phyloP scores from a whole-genome alignment of 2,888 invertebrate genomes.

The Alcis repandata region DNA sequence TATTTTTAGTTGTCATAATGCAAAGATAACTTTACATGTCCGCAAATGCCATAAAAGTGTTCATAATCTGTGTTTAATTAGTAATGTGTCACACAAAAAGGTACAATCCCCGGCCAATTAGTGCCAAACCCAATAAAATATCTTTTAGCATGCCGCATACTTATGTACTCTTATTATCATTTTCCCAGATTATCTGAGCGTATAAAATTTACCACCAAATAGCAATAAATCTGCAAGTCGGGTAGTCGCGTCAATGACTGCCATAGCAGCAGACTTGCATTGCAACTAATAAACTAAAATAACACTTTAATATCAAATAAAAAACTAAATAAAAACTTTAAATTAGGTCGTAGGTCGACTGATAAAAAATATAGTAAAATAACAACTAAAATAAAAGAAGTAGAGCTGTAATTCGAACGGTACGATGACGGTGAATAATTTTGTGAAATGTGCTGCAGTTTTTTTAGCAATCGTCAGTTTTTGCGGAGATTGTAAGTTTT shows the following conservation, averaged over 20 bases:
- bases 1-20: background rate
- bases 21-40: background rate
- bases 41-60: slow-evolving; percentile 2
- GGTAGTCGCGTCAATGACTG: slow-evolving; percentile 37
- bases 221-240: slow-evolving; percentile 43
- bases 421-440: slow-evolving; percentile 26
- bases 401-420: background rate
- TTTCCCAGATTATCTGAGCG: slow-evolving; percentile 48
- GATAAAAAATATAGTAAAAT: no score
- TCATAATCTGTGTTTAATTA: background rate
- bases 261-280: slow-evolving; percentile 30
- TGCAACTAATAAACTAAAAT: background rate
- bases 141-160: slow-evolving; percentile 19
- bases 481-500: slow-evolving; percentile 27
- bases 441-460: slow-evolving; percentile 23
- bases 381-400: no score
- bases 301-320: background rate
- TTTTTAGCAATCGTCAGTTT: slow-evolving; percentile 21
- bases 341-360: no score
- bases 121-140: background rate
- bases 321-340: background rate
- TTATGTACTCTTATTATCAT: slow-evolving; percentile 41
- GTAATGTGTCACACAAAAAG: slow-evolving; percentile 15
- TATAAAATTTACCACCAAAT: slow-evolving; percentile 55
- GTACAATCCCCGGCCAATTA: slow-evolving; percentile 10